Evolutionary conservation across 2,797 vertebrate species (phyloP).

Genomic region (Erithacus rubecula): DNA sequence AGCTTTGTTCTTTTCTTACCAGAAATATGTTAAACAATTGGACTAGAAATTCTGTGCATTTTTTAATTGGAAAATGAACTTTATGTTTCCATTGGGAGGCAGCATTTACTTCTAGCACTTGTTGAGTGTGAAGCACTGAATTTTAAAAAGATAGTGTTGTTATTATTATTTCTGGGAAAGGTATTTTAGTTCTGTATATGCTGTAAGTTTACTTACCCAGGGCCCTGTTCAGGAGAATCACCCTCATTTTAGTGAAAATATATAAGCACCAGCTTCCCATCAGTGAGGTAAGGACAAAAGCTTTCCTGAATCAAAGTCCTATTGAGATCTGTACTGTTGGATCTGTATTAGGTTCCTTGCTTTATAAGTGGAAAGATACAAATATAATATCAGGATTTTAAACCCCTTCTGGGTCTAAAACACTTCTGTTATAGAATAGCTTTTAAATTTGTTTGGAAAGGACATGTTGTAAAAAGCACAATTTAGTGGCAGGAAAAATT

Average conservation of each 20-base stretch:
- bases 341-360: background rate
- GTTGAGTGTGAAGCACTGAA: background rate
- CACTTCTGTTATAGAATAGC: background rate
- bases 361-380: background rate
- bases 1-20: background rate
- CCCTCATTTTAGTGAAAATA: background rate
- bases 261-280: background rate
- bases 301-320: background rate
- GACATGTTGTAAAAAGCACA: background rate
- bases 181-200: background rate
- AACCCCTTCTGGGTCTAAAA: background rate
- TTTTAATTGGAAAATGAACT: background rate
- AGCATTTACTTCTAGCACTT: constrained; percentile 50
- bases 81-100: constrained; percentile 47
- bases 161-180: background rate
- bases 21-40: background rate
- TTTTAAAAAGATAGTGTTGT: background rate
- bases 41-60: background rate
- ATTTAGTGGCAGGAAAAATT: background rate
- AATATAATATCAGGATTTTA: background rate
- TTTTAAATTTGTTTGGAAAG: background rate
- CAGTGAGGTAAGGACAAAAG: background rate
- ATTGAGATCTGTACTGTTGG: background rate
- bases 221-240: background rate
- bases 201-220: background rate